A percentile compares a stretch with the other conserved stretches of the same genome.
Conservation (phyloP, 2,797 vertebrate species). For the Pteronotus mesoamericanus region DNA sequence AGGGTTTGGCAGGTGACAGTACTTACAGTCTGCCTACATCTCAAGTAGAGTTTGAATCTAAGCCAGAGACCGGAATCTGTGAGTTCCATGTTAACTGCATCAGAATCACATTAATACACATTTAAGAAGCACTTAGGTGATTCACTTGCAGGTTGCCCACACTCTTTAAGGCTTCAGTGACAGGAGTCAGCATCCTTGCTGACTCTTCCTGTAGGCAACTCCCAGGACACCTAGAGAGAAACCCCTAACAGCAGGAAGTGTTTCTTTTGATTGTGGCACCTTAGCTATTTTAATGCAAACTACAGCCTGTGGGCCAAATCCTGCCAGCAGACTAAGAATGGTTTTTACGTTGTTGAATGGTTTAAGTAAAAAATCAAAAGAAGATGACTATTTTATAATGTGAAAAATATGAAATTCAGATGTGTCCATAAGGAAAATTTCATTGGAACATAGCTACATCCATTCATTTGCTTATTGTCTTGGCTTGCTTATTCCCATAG, state of each 20-base stretch:
- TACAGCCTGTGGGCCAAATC: not conserved
- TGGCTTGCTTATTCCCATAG: not conserved
- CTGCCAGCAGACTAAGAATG: not conserved
- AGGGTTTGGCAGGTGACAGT: not conserved
- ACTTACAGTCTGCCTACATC: not conserved
- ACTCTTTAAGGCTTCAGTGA: not conserved
- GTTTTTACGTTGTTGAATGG: not conserved
- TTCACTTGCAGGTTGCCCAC: not conserved
- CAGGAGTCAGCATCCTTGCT: not conserved
- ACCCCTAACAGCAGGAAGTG: not conserved
- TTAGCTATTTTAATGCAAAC: not conserved
- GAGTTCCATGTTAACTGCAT: not conserved
- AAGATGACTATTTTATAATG: not conserved
- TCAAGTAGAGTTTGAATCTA: not conserved
- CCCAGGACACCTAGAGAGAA: not conserved
- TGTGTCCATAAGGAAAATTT: not conserved
- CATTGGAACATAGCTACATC: not conserved
- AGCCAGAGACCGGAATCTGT: not conserved
- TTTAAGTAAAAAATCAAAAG: slow-evolving; percentile 20
- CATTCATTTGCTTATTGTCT: not conserved
- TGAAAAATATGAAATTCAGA: not conserved
- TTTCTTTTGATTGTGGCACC: not conserved
- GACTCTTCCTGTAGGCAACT: not conserved
- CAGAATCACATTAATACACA: not conserved
- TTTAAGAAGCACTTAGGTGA: not conserved